Base-by-base conservation (phyloP, 2,113 vertebrate genomes). In the Corvus moneduloides region DNA sequence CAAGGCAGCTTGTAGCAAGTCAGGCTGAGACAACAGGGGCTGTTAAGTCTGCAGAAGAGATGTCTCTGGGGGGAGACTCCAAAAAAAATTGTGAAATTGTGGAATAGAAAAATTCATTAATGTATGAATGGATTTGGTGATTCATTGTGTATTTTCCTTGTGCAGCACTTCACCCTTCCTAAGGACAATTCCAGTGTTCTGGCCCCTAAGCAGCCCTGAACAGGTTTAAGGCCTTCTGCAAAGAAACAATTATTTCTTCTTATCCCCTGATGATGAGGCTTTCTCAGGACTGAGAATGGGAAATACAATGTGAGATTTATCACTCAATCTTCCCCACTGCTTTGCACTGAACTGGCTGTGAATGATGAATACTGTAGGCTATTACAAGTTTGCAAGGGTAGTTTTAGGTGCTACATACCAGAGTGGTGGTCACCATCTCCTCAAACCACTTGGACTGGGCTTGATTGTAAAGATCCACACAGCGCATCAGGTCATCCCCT, bases 391-490 rank as follows among this genome's bases (percentile, higher is more conserved):
- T 44, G 26, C n/a, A 49, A 3, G 11, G 49, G 41, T 30, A 37
- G 30, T 1, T 24, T 21, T 13, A 67, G 28, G n/a, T 44, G 24
- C 39, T 28, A 23, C 98, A 84, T 98, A 99, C 99, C 98, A 99
- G 95, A 19, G 99, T 99, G 33, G 99, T 99, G 24, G 99, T 99
- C 87, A 99, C 99, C 98, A 99, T 99, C 97, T 99, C 99, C 95
- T 99, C 99, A 96, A 99, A 99, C 99, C 99, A 99, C 81, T 99
- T 99, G 87, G 99, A 99, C 96, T 99, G 99, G 44, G 98, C 98
- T 98, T 99, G 99, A 89, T 99, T 99, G 94, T 99, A 99, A 61
- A 99, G 99, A 95, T 99, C 99, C 35, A 99, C 99, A 7, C 99
- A 99, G 88, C 99, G 98, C 99, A 99, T 99, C 90, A 99, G 98